These are phyloP conservation scores for Eubasilissa regina DNA, from an alignment of 1,140 invertebrate genomes.

Conservation along the genomic window DNA sequence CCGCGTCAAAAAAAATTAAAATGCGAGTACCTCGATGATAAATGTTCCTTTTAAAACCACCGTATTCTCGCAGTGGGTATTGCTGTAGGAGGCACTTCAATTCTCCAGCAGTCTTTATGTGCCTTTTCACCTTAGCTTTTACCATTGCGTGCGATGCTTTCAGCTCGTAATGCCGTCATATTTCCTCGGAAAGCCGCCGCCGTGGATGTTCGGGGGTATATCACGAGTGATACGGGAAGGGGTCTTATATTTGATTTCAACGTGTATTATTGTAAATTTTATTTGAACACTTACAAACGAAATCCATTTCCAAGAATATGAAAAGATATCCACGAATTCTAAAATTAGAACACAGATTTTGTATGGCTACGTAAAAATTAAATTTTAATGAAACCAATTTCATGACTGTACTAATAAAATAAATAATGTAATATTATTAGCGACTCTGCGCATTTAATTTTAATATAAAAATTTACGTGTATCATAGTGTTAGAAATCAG, in stretches of 20 bases:
- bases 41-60: neutral
- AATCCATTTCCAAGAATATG: neutral
- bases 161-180: conserved; percentile 57
- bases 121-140: conserved; percentile 57
- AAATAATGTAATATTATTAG: too few relatives aligned
- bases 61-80: neutral
- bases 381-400: too few relatives aligned
- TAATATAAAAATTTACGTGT: too few relatives aligned
- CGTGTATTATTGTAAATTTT: conserved; percentile 37
- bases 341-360: too few relatives aligned
- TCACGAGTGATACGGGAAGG: conserved; percentile 47
- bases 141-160: conserved; percentile 57
- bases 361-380: too few relatives aligned
- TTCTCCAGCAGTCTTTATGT: conserved; percentile 44
- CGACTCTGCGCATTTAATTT: too few relatives aligned
- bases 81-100: neutral
- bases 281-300: conserved; percentile 15
- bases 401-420: too few relatives aligned
- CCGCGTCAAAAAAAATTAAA: conserved; percentile 4
- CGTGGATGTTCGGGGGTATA: conserved; percentile 7
- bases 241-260: conserved; percentile 47
- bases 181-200: conserved; percentile 52
- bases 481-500: too few relatives aligned
- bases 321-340: too few relatives aligned
- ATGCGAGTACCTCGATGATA: neutral